phyloP scores from a whole-genome alignment of 1,140 invertebrate genomes.

The Heterodera carotae region DNA sequence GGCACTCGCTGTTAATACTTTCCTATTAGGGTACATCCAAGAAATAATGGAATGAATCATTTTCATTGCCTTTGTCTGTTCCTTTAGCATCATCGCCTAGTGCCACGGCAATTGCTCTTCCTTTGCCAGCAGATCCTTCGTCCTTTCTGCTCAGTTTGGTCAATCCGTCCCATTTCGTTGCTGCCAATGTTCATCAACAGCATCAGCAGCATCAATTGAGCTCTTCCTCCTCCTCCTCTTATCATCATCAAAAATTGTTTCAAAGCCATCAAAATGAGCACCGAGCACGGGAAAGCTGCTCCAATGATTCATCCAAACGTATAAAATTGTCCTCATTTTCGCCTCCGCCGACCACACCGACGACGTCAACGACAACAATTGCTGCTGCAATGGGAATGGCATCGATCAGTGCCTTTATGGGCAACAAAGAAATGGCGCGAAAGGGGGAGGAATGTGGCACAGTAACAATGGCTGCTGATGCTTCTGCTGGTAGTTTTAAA shows the following conservation, averaged over 20 bases:
- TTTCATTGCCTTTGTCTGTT: background rate
- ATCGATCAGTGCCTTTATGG: background rate
- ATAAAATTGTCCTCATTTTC: constrained; percentile 10
- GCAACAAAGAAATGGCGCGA: background rate
- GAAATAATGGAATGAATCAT: constrained; percentile 3
- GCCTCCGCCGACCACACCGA: background rate
- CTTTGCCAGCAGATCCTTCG: constrained; percentile 22
- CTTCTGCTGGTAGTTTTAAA: background rate
- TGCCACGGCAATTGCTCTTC: constrained; percentile 36
- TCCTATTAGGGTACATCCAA: no score
- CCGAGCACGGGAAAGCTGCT: background rate
- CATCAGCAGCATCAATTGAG: background rate
- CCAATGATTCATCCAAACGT: background rate
- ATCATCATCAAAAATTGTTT: background rate
- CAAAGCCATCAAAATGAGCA: background rate
- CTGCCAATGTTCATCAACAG: background rate
- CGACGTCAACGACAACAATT: background rate
- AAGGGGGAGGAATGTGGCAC: background rate
- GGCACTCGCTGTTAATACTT: no score
- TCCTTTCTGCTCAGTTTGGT: constrained; percentile 35
- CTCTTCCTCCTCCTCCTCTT: background rate
- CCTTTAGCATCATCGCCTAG: constrained; percentile 15
- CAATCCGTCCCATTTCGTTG: constrained; percentile 20
- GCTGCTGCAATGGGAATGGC: background rate
- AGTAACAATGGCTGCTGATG: background rate